phyloP scores from a whole-genome alignment of 1,140 invertebrate species.

The Probaryconus sp. region DNA sequence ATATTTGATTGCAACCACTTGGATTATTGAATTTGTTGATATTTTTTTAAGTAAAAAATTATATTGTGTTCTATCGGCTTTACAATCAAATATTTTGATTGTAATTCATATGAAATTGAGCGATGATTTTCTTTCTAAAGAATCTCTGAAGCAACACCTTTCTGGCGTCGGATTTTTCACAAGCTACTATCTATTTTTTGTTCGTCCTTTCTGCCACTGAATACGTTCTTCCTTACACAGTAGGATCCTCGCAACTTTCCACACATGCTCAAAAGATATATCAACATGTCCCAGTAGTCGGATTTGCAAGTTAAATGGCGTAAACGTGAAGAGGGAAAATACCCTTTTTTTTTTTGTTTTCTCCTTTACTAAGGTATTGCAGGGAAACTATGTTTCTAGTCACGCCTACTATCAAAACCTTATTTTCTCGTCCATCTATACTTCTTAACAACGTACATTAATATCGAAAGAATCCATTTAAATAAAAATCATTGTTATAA shows the following conservation, averaged over 20 bases:
- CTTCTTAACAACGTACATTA: no score
- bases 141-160: no score
- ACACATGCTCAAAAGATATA: slow-evolving; percentile 68
- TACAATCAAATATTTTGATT: slow-evolving; percentile 34
- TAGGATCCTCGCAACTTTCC: slow-evolving; percentile 65
- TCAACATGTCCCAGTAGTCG: slow-evolving; percentile 63
- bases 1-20: slow-evolving; percentile 67
- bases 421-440: slow-evolving; percentile 29
- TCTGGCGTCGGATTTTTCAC: no score
- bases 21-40: slow-evolving; percentile 11
- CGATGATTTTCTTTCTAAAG: no score
- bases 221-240: slow-evolving; percentile 3
- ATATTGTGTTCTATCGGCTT: slow-evolving; percentile 15
- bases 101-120: no score
- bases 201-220: not conserved
- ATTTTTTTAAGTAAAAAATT: no score
- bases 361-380: slow-evolving; percentile 20
- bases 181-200: slow-evolving; percentile 5
- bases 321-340: slow-evolving; percentile 63
- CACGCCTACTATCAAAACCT: slow-evolving; percentile 11
- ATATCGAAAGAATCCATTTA: no score
- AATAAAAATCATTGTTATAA: no score
- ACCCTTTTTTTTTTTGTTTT: slow-evolving; percentile 58
- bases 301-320: slow-evolving; percentile 76
- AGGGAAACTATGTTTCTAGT: no score